Percentiles rank a stretch among this genome's conserved stretches.
Conservation (phyloP, 1,140 invertebrate genomes). For the Argopecten irradians region DNA sequence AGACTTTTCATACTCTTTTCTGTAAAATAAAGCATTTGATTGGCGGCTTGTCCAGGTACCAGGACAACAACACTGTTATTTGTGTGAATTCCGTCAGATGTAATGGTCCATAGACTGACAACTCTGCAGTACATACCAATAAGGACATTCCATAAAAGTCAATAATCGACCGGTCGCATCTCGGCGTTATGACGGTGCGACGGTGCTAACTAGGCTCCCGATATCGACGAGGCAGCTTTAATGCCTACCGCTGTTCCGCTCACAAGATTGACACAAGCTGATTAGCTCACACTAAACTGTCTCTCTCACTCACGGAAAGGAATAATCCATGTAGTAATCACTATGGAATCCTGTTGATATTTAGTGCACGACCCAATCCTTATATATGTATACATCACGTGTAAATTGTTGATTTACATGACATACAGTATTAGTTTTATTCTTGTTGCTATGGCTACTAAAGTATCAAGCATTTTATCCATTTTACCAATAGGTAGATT, state of each 20-base stretch:
- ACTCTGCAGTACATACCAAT: not conserved
- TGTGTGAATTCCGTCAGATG: not conserved
- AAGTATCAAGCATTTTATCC: too few relatives aligned
- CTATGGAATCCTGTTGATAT: too few relatives aligned
- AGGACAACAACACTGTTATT: not conserved
- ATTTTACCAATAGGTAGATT: too few relatives aligned
- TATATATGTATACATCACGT: too few relatives aligned
- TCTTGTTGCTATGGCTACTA: too few relatives aligned
- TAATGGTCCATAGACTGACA: not conserved
- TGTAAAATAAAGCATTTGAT: not conserved
- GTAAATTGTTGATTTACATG: too few relatives aligned
- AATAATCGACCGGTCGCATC: not conserved
- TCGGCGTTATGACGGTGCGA: not conserved
- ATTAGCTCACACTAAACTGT: not conserved
- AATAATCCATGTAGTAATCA: too few relatives aligned
- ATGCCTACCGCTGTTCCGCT: not conserved
- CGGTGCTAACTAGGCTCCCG: not conserved
- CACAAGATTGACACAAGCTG: not conserved
- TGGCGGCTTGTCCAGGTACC: not conserved
- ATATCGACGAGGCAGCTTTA: not conserved
- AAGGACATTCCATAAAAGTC: slow-evolving; percentile 5
- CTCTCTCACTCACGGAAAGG: too few relatives aligned
- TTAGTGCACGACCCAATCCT: too few relatives aligned
- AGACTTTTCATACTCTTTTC: not conserved
- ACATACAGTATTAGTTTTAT: too few relatives aligned